Conservation (phyloP, 2,113 vertebrate genomes). For the Ptilonorhynchus violaceus region DNA sequence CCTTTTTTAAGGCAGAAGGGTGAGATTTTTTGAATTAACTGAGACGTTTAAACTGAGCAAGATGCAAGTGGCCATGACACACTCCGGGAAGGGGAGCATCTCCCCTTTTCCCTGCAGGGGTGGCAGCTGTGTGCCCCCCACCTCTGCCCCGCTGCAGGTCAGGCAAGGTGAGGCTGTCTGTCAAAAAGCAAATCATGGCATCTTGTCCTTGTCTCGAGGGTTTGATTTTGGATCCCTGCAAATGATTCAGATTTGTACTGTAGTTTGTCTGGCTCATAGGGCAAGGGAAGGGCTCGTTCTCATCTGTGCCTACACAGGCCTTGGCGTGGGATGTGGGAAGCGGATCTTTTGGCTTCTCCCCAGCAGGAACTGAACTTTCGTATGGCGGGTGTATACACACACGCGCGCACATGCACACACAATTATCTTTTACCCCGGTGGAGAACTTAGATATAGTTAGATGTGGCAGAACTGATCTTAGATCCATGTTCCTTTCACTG, state of each 20-base stretch:
- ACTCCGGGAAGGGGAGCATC: background rate
- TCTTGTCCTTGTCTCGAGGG: background rate
- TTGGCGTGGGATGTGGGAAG: background rate
- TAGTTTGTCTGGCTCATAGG: background rate
- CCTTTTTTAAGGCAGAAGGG: background rate
- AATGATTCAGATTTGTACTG: background rate
- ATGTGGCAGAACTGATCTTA: background rate
- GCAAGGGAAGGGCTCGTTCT: accelerated
- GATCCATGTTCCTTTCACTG: background rate
- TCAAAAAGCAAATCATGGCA: background rate
- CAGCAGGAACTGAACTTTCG: background rate
- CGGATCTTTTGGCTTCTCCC: background rate
- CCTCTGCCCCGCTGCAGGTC: background rate
- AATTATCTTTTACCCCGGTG: background rate
- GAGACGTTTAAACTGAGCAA: background rate
- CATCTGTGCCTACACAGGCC: background rate
- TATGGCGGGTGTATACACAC: background rate
- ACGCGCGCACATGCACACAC: background rate
- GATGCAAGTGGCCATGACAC: accelerated
- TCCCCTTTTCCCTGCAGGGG: background rate
- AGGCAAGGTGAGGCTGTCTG: background rate
- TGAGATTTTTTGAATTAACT: background rate
- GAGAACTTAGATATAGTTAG: background rate
- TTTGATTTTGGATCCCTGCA: background rate
- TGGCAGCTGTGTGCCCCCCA: background rate